Base-by-base conservation (phyloP, 92 coral and sea anemone genomes). In the Zoanthus gigantus region DNA sequence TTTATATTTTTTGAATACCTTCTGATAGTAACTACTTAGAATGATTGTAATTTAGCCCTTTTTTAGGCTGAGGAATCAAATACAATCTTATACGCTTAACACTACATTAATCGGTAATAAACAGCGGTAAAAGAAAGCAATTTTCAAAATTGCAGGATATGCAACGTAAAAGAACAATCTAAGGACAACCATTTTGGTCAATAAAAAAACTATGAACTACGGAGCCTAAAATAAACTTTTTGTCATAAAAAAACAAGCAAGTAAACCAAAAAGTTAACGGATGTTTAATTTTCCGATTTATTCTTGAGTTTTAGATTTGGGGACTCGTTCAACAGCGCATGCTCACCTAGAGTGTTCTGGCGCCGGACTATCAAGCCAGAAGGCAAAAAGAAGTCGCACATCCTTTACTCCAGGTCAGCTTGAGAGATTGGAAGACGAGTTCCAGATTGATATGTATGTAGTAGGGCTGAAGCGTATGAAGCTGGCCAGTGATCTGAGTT, bases 321-420 rank as follows among this genome's bases (percentile, higher is more conserved):
- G 89, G 81, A 31, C 84, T 50, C 86, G 84, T 78, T 67, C 94
- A 52, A 63, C 93, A 6, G 31, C 90, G 17, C 56, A 50, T 50
- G 9, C 56, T 37, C 69, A 72, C 28, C 86, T 93, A 30, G 91
- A 56, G 52, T 92, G 86, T 30, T 60, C 88, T 15, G 96, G 88
- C 18, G 78, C 83, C 3, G 86, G 94, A 48, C 77, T 92, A 28
- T 88, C 96, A 3, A 93, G 98, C 76, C 98, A 96, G 65, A 93
- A 92, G 66, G 94, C 95, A 61, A 96, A 96, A 71, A 90, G 99
- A 28, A 92, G 95, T 87, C 93, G 99, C n/a, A 96, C 99, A 32
- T 95, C 98, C 6, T 96, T 96, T 89, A 95, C 99, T 69, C 97
- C 98, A 13, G 92, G 94, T 89, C 99, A 96, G 95, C 75, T 96